Evolutionary conservation across 2,888 invertebrate species (phyloP).

Genomic region (Cryptocheilus praepositus): DNA sequence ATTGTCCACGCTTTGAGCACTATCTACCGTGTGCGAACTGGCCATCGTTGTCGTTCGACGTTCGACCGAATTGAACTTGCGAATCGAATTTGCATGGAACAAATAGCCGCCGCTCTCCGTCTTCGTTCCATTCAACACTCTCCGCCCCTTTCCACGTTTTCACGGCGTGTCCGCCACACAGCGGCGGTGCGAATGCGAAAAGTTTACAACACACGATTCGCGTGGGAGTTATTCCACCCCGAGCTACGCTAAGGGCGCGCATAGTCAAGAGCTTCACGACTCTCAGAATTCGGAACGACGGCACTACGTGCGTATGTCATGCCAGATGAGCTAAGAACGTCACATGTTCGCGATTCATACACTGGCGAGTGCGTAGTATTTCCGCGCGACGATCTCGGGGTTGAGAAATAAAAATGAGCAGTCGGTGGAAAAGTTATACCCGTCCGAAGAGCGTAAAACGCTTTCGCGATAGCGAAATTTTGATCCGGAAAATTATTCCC

Average conservation of each 20-base stretch:
- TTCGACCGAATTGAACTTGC: constrained; percentile 59
- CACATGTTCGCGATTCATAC: no score
- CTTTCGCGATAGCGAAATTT: no score
- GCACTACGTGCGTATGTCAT: constrained; percentile 19
- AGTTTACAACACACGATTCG: constrained; percentile 27
- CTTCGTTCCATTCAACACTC: constrained; percentile 5
- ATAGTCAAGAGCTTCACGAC: constrained; percentile 21
- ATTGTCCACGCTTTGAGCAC: not conserved
- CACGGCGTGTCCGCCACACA: not conserved
- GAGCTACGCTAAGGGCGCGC: not conserved
- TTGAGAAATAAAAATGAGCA: no score
- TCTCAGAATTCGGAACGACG: constrained; percentile 35
- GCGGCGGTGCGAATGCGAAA: constrained; percentile 33
- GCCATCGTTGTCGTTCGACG: constrained; percentile 4
- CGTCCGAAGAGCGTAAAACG: no score
- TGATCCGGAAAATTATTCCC: no score
- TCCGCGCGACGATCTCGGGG: no score
- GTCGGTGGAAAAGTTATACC: no score
- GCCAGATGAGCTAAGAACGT: no score
- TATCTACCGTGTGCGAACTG: constrained; percentile 12
- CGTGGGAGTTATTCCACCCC: constrained; percentile 7
- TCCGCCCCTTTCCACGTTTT: not conserved
- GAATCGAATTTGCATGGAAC: constrained; percentile 70
- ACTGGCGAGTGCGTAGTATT: constrained; percentile 9
- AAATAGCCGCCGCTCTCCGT: constrained; percentile 50